A percentile compares a stretch with the other conserved stretches of the same genome.
Conservation (phyloP, 2,797 vertebrate genomes). For the Tapera naevia region DNA sequence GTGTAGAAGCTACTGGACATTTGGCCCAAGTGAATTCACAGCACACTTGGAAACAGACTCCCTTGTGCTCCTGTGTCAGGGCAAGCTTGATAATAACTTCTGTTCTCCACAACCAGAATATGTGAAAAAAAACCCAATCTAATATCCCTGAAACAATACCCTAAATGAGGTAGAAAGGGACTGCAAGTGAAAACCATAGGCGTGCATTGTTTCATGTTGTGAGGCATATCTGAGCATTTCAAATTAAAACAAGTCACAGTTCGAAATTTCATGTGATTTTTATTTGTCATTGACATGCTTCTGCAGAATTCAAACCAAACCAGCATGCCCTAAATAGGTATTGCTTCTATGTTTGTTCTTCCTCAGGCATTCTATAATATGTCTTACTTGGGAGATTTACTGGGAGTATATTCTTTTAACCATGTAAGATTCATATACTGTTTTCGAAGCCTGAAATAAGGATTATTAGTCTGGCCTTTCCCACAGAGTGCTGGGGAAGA, state of each 20-base stretch:
- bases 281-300: background rate
- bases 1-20: background rate
- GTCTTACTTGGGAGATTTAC: background rate
- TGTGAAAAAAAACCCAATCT: no score
- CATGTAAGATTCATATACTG: background rate
- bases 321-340: fast-evolving
- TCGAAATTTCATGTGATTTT: background rate
- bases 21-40: background rate
- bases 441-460: background rate
- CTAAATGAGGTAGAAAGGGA: background rate
- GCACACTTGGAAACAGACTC: background rate
- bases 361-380: background rate
- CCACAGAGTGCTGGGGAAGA: background rate
- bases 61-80: background rate
- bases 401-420: background rate
- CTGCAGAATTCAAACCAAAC: background rate
- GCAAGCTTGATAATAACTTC: background rate
- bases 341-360: background rate
- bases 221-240: background rate
- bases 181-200: background rate
- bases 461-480: background rate
- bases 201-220: background rate
- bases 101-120: background rate
- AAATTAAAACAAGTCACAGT: background rate
- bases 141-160: background rate